Evolutionary conservation across 2,888 invertebrate species (phyloP), one percentile per base, ranked within the genome.

Genomic region (Epsilonema sp.): DNA sequence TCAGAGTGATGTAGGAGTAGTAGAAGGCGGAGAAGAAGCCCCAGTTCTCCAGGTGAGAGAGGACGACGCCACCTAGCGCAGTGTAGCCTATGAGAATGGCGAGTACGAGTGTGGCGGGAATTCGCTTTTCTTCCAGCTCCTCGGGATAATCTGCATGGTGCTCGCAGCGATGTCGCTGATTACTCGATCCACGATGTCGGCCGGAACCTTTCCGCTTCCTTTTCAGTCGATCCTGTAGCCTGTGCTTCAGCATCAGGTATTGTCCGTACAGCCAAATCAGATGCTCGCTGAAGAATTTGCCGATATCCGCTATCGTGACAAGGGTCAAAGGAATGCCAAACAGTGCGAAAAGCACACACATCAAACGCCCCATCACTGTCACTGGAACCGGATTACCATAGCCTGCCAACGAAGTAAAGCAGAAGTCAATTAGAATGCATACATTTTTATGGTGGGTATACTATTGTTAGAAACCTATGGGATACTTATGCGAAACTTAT

Each of bases 341-440:
- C 45, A 64, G 51, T 4, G 63, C 62, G 50, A 58, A 62, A 42
- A 62, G 44, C 22, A 62, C 55, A 49, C 62, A 62, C 38, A 57
- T 54, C 25, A 62, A 53, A 20, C 61, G 51, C 36, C 62, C 62
- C 22, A 54, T 44, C 42, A 54, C 54, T 2, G 62, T 62, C 3
- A 61, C 55, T 5, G 63, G 63, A 19, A 63, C 63, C 8, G 63
- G 63, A 45, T 63, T 62, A 23, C 63, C 63, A 51, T 63, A 63
- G 31, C 51, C 51, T 50, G 43, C 2, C 36, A 36, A 37, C 21
- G 36, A n/a, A n/a, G n/a, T n/a, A n/a, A n/a, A n/a, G n/a, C n/a
- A n/a, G n/a, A n/a, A n/a, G n/a, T n/a, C n/a, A n/a, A n/a, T n/a
- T n/a, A n/a, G n/a, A n/a, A n/a, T n/a, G n/a, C n/a, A n/a, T n/a